These are phyloP conservation scores for Pseudoatta argentina DNA, from an alignment of 1,140 invertebrate genomes.

Conservation along the genomic window DNA sequence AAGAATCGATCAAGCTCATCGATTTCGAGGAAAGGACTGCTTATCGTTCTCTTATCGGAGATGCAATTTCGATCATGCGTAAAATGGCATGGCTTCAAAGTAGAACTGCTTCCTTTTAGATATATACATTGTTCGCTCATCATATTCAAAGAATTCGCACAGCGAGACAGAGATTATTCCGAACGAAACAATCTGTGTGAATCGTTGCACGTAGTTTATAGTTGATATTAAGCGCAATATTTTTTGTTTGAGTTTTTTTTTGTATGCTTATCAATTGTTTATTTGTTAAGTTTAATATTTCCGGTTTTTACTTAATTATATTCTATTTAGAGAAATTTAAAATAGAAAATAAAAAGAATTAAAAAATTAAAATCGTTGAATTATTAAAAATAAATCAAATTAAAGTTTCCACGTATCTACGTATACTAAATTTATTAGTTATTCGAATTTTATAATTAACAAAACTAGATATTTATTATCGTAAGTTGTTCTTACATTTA, in stretches of 20 bases:
- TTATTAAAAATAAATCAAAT: not conserved
- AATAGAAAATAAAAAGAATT: too few relatives aligned
- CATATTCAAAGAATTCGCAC: too few relatives aligned
- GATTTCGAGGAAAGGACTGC: not conserved
- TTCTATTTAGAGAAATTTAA: too few relatives aligned
- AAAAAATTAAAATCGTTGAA: not conserved
- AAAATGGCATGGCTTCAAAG: conserved; percentile 46
- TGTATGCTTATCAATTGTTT: too few relatives aligned
- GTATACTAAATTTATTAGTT: not conserved
- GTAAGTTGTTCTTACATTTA: not conserved
- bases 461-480: not conserved
- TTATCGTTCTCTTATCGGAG: not conserved
- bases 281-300: not conserved
- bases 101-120: conserved; percentile 42
- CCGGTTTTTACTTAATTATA: not conserved
- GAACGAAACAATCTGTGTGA: not conserved
- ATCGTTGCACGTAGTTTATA: not conserved
- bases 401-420: not conserved
- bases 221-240: not conserved
- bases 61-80: conserved; percentile 26
- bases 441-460: not conserved
- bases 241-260: too few relatives aligned
- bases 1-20: conserved; percentile 12
- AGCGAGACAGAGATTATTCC: not conserved
- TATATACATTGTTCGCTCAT: not conserved